A percentile compares a stretch with the other conserved stretches of the same genome.
Evolutionary conservation across 2,113 vertebrate species (phyloP).

Genomic region (Clarias gariepinus): DNA sequence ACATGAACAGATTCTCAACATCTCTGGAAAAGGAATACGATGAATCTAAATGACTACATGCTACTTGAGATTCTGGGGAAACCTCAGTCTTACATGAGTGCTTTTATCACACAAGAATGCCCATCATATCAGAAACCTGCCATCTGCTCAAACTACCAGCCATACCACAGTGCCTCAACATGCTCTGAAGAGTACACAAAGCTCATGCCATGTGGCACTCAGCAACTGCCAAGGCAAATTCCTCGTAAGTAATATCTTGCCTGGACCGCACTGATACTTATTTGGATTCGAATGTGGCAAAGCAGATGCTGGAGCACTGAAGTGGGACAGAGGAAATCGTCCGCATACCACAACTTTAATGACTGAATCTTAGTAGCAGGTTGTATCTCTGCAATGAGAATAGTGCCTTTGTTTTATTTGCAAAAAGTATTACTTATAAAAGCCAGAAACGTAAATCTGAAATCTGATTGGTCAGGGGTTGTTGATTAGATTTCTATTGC

Average conservation of each 20-base stretch:
- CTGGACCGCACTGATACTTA: background rate
- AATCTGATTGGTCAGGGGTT: background rate
- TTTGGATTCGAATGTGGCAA: background rate
- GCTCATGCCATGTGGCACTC: constrained; percentile 16
- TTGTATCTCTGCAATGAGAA: background rate
- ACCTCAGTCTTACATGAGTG: constrained; percentile 6
- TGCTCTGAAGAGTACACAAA: constrained; percentile 26
- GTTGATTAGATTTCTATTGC: background rate
- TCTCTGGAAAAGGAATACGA: background rate
- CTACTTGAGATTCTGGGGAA: constrained; percentile 21
- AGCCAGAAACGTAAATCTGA: background rate
- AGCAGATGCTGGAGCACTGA: background rate
- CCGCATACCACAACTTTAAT: background rate
- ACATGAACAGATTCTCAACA: background rate
- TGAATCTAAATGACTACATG: background rate
- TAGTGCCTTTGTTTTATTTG: background rate
- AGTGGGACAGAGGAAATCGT: background rate
- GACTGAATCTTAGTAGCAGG: background rate
- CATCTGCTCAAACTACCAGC: constrained; percentile 27
- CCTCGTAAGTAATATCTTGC: constrained; percentile 1
- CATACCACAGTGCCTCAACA: constrained; percentile 15
- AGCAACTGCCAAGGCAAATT: constrained; percentile 32
- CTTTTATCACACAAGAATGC: constrained; percentile 19
- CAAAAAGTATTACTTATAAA: background rate
- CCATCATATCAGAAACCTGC: constrained; percentile 7